Evolutionary conservation across 2,113 vertebrate species (phyloP).

Genomic region (Syngnathoides biaculeatus): DNA sequence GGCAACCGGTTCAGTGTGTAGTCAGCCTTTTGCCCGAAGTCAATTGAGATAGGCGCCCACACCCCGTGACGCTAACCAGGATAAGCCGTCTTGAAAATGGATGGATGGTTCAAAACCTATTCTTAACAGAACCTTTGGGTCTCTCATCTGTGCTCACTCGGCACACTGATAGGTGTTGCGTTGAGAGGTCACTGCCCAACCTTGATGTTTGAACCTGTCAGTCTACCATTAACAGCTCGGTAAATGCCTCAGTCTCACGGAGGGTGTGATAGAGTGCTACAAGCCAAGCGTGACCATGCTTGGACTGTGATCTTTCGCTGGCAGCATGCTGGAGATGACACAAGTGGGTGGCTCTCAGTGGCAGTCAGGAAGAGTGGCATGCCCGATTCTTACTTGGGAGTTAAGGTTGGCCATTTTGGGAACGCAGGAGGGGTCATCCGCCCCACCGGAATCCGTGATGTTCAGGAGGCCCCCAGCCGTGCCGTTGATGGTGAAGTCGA

Average conservation of each 20-base stretch:
- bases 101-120: too few species aligned
- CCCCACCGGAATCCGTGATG: slow-evolving; percentile 51
- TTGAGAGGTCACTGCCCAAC: slow-evolving; percentile 10
- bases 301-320: slow-evolving; percentile 26
- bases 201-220: slow-evolving; percentile 14
- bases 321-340: slow-evolving; percentile 50
- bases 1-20: too few species aligned
- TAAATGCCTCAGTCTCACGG: slow-evolving; percentile 11
- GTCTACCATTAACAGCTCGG: slow-evolving; percentile 15
- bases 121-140: too few species aligned
- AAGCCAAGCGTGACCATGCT: slow-evolving; percentile 52
- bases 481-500: slow-evolving; percentile 63
- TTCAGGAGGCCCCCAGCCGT: slow-evolving; percentile 56
- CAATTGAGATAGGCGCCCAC: too few species aligned
- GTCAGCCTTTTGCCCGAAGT: too few species aligned
- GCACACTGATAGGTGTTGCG: background rate
- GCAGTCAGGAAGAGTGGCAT: slow-evolving; percentile 31
- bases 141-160: too few species aligned
- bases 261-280: slow-evolving; percentile 29
- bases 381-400: slow-evolving; percentile 77
- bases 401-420: slow-evolving; percentile 89
- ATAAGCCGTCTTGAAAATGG: too few species aligned
- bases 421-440: slow-evolving; percentile 63
- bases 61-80: too few species aligned
- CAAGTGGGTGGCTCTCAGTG: slow-evolving; percentile 34